These are phyloP conservation scores for Diacarnus erythraeanus DNA, from an alignment of 37 sponge, comb jelly and placozoan genomes.

Conservation along the genomic window DNA sequence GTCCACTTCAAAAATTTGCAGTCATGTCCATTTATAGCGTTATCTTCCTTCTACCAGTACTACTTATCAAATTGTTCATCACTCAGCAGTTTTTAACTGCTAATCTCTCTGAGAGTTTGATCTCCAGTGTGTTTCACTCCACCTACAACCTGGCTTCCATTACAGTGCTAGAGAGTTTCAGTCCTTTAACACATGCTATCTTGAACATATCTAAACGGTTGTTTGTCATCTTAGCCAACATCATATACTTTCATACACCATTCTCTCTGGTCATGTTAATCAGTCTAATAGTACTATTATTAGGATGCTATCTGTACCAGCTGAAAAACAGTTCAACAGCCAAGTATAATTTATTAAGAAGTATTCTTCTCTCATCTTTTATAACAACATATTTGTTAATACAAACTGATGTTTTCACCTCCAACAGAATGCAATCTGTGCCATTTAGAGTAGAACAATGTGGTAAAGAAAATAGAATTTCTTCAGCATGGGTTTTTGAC, in stretches of 20 bases:
- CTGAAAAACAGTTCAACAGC: neutral
- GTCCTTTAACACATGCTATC: neutral
- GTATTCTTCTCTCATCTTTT: too few relatives aligned
- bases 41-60: neutral
- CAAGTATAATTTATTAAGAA: too few relatives aligned
- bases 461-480: neutral
- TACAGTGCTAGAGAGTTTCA: neutral
- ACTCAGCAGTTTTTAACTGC: neutral
- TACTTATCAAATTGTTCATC: neutral
- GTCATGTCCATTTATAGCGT: slow-evolving; percentile 5
- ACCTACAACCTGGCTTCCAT: neutral
- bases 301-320: neutral
- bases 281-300: neutral
- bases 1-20: neutral
- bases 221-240: neutral
- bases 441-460: neutral
- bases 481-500: neutral
- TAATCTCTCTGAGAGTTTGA: neutral
- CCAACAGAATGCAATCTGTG: neutral
- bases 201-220: neutral
- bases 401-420: neutral
- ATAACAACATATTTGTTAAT: too few relatives aligned
- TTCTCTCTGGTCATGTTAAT: neutral
- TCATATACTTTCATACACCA: neutral
- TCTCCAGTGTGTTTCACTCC: neutral